phyloP scores from a whole-genome alignment of 2,113 vertebrate species.

The Toxostoma redivivum region DNA sequence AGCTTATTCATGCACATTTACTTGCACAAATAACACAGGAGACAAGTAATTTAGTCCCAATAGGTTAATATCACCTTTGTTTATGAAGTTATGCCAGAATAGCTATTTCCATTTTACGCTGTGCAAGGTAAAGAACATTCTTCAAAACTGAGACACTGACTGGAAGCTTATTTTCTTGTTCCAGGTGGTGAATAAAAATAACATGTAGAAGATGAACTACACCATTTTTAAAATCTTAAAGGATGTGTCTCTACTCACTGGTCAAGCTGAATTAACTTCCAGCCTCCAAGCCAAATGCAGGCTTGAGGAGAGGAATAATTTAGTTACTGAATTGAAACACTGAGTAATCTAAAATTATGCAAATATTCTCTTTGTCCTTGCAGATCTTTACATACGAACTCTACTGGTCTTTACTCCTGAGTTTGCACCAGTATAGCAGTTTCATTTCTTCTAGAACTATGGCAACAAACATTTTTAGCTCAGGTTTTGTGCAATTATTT shows the following conservation, averaged over 20 bases:
- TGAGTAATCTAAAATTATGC: conserved; percentile 49
- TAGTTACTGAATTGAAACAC: conserved; percentile 53
- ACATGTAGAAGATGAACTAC: not conserved
- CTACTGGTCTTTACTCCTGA: not conserved
- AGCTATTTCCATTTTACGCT: conserved; percentile 27
- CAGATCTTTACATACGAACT: conserved; percentile 10
- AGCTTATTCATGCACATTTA: not conserved
- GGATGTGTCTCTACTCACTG: conserved; percentile 22
- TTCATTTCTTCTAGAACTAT: conserved; percentile 8
- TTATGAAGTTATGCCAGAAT: conserved; percentile 29
- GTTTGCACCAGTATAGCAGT: not conserved
- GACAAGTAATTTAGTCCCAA: conserved; percentile 19
- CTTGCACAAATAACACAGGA: not conserved
- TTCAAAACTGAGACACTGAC: conserved; percentile 8
- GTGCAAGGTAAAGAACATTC: conserved; percentile 28
- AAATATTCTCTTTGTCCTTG: conserved; percentile 57
- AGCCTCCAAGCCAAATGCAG: conserved; percentile 21
- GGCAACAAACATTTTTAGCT: conserved; percentile 24
- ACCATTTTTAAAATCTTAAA: conserved; percentile 41
- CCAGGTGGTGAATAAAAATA: conserved; percentile 53
- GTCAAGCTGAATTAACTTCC: conserved; percentile 62
- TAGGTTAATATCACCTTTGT: not conserved
- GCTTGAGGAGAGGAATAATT: conserved; percentile 28
- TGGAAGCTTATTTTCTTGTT: conserved; percentile 52
- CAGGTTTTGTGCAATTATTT: not conserved